Evolutionary conservation across 2,113 vertebrate species (phyloP), one percentile per base, ranked within the genome.

Genomic region (Microtus pennsylvanicus): DNA sequence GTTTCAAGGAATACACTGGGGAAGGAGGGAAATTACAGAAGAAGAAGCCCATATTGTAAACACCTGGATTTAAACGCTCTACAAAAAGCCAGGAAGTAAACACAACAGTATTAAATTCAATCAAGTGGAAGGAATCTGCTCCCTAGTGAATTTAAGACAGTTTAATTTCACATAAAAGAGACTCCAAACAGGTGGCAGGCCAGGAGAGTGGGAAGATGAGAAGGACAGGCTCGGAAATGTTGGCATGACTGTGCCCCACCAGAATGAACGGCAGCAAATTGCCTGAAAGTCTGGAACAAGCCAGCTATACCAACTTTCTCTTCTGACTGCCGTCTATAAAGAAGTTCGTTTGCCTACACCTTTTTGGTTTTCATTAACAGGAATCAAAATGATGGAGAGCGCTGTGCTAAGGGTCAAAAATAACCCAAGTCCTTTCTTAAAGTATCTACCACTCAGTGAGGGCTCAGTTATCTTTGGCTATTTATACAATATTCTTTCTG

Each of bases 51-150:
- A 75, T 85, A 90, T 77, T 87, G n/a, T 95, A 95, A 97, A 97
- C 96, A 94, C 95, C 96, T 96, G 93, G 88, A 95, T 95, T 97
- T 95, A 95, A 92, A 96, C 80, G 55, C 78, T 92, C 80, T 95
- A 42, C 42, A 63, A 82, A 91, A 94, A 96, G 42, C 50, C 86
- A 93, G 89, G 89, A 96, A 96, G 90, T 95, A 97, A 96, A 96
- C 87, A 96, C 11, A 9, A 35, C 3, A 81, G 33, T 89, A 86
- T 91, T 94, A 88, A 96, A 97, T 69, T 90, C 90, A 94, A 74
- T 97, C 65, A 58, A 47, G 91, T 94, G 76, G 55, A 83, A 89
- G 72, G 87, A 94, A 63, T 47, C 14, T 69, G n/a, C 50, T 93
- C 50, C 91, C 81, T 33, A 77, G 81, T 80, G 90, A 69, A 88